phyloP scores from a whole-genome alignment of 1,140 invertebrate genomes.

The Orchesella cincta region DNA sequence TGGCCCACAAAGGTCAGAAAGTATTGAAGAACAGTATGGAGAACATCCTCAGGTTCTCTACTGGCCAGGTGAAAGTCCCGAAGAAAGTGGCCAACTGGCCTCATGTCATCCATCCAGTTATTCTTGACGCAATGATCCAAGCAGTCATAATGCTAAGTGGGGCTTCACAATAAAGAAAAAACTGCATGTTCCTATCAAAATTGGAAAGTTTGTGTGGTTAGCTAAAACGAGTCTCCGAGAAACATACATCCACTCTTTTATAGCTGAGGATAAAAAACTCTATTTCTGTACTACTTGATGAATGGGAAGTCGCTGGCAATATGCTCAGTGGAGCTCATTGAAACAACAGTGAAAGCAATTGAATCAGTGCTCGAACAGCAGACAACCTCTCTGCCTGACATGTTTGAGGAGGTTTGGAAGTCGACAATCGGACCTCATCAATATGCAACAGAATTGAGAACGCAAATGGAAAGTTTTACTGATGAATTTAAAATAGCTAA shows the following conservation, averaged over 20 bases:
- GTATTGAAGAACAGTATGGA: conserved; percentile 26
- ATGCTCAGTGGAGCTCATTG: conserved; percentile 27
- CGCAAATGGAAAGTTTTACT: no score
- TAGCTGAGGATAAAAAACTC: neutral
- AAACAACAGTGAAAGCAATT: conserved; percentile 30
- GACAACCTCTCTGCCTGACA: conserved; percentile 17
- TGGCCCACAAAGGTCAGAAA: conserved; percentile 39
- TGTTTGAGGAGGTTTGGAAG: conserved; percentile 34
- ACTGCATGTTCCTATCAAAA: conserved; percentile 36
- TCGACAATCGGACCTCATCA: neutral
- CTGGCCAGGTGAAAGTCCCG: conserved; percentile 20
- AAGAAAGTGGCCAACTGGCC: conserved; percentile 33
- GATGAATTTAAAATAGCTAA: no score
- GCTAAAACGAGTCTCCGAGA: neutral
- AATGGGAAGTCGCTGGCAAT: conserved; percentile 18
- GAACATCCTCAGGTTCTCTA: no score
- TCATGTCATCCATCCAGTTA: conserved; percentile 32
- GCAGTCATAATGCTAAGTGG: conserved; percentile 16
- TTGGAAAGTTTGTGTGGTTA: conserved; percentile 38
- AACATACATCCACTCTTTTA: neutral
- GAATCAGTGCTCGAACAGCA: conserved; percentile 18
- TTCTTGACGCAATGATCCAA: conserved; percentile 43
- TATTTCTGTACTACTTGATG: conserved; percentile 24
- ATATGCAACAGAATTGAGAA: no score
- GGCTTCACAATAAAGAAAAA: neutral